These are phyloP conservation scores for Chaenogobius annularis DNA, from an alignment of 2,113 vertebrate species.

Conservation along the genomic window DNA sequence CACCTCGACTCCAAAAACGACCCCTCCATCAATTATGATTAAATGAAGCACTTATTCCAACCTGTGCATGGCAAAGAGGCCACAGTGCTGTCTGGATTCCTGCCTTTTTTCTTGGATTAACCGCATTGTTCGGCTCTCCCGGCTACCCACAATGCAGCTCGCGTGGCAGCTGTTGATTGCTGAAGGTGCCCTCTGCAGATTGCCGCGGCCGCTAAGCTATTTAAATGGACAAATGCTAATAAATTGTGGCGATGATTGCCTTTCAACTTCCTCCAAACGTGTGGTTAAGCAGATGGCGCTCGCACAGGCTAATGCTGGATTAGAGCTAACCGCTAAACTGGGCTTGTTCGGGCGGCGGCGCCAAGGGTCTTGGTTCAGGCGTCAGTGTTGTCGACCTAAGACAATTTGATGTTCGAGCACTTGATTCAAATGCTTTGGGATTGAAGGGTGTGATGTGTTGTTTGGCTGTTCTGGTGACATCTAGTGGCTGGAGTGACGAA, in stretches of 20 bases:
- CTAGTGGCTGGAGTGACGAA: not conserved
- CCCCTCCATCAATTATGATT: conserved; percentile 68
- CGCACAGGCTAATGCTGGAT: conserved; percentile 29
- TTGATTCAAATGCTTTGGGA: not conserved
- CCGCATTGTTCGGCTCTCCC: conserved; percentile 54
- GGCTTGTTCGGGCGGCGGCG: not conserved
- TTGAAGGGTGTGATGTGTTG: not conserved
- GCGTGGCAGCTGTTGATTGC: conserved; percentile 69
- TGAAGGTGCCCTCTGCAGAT: conserved; percentile 75
- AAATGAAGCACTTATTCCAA: conserved; percentile 73
- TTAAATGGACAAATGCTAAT: conserved; percentile 71
- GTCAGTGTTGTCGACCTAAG: not conserved
- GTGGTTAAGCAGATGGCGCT: conserved; percentile 52
- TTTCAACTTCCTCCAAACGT: conserved; percentile 46
- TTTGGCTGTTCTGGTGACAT: not conserved
- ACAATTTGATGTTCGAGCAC: not conserved
- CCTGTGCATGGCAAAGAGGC: conserved; percentile 65
- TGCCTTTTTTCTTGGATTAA: conserved; percentile 66
- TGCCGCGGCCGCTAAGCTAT: conserved; percentile 61
- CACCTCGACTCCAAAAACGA: conserved; percentile 44
- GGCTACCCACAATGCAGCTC: conserved; percentile 54
- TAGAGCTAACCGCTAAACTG: conserved; percentile 34
- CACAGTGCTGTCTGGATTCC: conserved; percentile 38
- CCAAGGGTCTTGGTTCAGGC: not conserved
- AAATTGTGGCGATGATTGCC: conserved; percentile 69